Evolutionary conservation across 2,113 vertebrate genomes (phyloP).

Genomic region (Lagopus leucura): DNA sequence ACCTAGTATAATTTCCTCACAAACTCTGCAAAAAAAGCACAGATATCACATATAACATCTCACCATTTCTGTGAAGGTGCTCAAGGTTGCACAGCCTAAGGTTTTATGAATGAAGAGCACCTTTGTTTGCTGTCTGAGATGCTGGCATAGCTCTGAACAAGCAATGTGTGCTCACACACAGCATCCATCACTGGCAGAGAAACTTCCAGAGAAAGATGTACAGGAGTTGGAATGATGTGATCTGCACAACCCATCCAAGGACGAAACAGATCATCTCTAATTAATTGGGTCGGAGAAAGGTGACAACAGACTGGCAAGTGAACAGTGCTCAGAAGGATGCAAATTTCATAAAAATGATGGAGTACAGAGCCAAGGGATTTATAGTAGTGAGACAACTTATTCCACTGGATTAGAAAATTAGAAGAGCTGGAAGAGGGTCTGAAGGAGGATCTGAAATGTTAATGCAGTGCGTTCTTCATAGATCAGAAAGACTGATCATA

Average conservation of each 20-base stretch:
- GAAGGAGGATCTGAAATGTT: background rate
- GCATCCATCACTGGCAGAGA: background rate
- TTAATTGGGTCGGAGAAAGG: background rate
- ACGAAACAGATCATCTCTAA: constrained; percentile 5
- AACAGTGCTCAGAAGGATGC: background rate
- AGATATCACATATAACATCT: too few species aligned
- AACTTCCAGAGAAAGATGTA: background rate
- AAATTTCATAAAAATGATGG: background rate
- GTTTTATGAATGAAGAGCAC: background rate
- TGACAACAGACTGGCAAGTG: background rate
- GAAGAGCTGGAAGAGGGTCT: background rate
- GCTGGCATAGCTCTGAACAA: background rate
- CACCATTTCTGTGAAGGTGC: too few species aligned
- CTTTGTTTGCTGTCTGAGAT: background rate
- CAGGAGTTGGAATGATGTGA: background rate
- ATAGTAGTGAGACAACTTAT: background rate
- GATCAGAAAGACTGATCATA: background rate
- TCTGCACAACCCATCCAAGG: background rate
- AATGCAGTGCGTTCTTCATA: background rate
- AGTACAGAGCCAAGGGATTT: background rate
- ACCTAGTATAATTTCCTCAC: background rate
- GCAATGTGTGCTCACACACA: rapidly evolving
- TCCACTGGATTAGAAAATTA: background rate
- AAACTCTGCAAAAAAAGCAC: background rate
- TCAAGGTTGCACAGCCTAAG: background rate